Conservation (phyloP, 1,140 invertebrate species). For the Homalodisca vitripennis region DNA sequence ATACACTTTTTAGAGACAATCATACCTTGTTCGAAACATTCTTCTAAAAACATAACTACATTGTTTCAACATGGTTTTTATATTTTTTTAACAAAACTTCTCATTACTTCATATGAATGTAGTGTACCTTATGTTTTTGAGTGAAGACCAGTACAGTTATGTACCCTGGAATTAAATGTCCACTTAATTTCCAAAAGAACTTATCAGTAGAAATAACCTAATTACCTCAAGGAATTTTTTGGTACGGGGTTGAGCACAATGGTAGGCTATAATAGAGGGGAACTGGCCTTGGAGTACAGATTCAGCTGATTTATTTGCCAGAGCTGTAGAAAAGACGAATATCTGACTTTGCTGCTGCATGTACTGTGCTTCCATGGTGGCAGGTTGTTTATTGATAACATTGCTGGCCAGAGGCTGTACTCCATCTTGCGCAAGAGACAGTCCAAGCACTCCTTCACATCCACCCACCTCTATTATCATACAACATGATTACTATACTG, state of each 20-base stretch:
- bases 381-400: constrained; percentile 76
- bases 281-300: constrained; percentile 85
- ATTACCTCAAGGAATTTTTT: constrained; percentile 92
- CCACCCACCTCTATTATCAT: too few species aligned
- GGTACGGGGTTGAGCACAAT: constrained; percentile 91
- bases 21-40: too few species aligned
- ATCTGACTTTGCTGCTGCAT: constrained; percentile 98
- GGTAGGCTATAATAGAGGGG: constrained; percentile 91
- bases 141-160: too few species aligned
- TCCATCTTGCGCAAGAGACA: constrained; percentile 30
- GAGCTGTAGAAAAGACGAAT: constrained; percentile 92
- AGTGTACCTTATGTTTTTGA: too few species aligned
- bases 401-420: constrained; percentile 70
- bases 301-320: constrained; percentile 95
- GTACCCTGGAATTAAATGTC: too few species aligned
- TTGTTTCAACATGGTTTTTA: too few species aligned
- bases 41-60: too few species aligned
- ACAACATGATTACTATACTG: too few species aligned
- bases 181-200: too few species aligned
- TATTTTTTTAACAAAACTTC: too few species aligned
- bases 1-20: too few species aligned
- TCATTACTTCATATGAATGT: too few species aligned
- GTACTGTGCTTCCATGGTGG: constrained; percentile 75
- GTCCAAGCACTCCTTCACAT: constrained; percentile 12
- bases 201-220: neutral